These are phyloP conservation scores for Aphodius granarius DNA, from an alignment of 2,888 invertebrate genomes.

Conservation along the genomic window DNA sequence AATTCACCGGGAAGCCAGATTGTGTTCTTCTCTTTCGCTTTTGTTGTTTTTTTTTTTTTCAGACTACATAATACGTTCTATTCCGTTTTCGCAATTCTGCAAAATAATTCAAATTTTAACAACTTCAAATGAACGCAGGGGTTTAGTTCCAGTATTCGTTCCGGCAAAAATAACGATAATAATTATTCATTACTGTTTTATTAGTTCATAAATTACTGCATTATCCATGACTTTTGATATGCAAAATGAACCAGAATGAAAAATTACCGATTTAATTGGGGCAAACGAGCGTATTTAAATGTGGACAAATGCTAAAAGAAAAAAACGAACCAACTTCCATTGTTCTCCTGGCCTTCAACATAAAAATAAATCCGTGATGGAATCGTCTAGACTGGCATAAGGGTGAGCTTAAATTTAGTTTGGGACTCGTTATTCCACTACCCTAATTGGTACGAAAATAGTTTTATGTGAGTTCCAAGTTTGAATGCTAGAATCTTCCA, in stretches of 20 bases:
- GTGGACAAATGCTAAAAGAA: not conserved
- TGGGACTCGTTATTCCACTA: slow-evolving; percentile 10
- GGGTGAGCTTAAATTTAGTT: slow-evolving; percentile 18
- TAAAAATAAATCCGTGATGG: slow-evolving; percentile 5
- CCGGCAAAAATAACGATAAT: too few species aligned
- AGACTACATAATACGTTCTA: too few species aligned
- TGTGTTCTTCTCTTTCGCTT: not conserved
- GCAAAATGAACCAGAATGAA: not conserved
- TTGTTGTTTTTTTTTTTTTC: not conserved
- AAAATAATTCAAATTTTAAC: too few species aligned
- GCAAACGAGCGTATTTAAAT: not conserved
- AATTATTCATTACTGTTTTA: too few species aligned
- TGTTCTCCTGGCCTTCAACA: slow-evolving; percentile 1
- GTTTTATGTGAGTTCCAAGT: not conserved
- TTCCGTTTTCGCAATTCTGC: too few species aligned
- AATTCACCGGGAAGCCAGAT: not conserved
- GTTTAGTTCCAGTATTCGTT: too few species aligned
- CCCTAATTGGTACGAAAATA: slow-evolving; percentile 14
- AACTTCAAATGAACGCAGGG: too few species aligned
- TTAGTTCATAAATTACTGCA: too few species aligned
- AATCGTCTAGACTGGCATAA: slow-evolving; percentile 14
- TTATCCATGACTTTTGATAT: not conserved
- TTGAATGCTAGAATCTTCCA: not conserved
- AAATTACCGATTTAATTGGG: not conserved
- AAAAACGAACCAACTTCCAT: slow-evolving; percentile 1